Base-by-base conservation (phyloP, 2,797 vertebrate species). In the Halcyon badia region DNA sequence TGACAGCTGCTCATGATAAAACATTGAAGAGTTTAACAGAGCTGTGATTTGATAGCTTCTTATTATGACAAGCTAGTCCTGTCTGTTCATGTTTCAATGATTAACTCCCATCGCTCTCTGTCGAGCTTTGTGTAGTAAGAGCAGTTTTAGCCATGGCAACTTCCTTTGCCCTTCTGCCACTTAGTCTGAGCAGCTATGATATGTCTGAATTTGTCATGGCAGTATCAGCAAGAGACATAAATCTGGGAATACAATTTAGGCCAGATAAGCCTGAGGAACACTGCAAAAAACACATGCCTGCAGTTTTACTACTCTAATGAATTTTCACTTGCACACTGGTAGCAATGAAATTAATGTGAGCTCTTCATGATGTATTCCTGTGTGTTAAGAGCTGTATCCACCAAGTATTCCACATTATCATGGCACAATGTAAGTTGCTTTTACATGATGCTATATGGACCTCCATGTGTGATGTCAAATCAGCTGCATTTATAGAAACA, bases 41-140 rank as follows among this genome's bases (percentile, higher is more conserved):
- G 68, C 24, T 76, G 92, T 84, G 70, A 97, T 93, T 97, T 95
- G 96, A 97, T 92, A 96, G 95, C 93, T 97, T 96, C 41, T 2
- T 98, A 98, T 97, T 97, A 46, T 86, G 96, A 97, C 96, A 97
- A 97, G 96, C 92, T 94, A 94, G 80, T 97, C 97, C 42, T 78
- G 90, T 90, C 35, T 92, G 93, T 97, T 98, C 96, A 54, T 98
- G 98, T 97, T 97, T 96, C 87, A 39, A 57, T 89, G 92, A 97
- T 94, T 94, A 70, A 94, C 87, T 97, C 95, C 84, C 97, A 97
- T 96, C 95, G 65, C 72, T 96, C 89, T 82, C 94, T 92, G 87
- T 88, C 91, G 73, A 93, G 89, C 56, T 87, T 88, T 80, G 62
- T 0, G 2, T 62, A 71, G 30, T 33, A 84, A 80, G 35, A 83